phyloP scores from a whole-genome alignment of 2,888 invertebrate species.

The Lamellibrachia satsuma region DNA sequence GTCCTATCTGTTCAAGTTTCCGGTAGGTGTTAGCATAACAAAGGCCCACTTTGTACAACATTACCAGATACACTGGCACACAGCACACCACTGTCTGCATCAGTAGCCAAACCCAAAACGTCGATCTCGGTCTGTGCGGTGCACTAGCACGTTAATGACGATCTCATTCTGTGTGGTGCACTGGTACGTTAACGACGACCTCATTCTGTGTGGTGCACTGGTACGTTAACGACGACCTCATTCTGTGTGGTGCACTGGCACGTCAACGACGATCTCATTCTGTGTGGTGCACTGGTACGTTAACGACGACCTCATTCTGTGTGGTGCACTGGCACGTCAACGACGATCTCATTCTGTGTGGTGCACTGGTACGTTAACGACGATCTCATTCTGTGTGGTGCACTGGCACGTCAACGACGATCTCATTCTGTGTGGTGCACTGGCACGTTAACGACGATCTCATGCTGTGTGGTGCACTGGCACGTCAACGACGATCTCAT shows the following conservation, averaged over 20 bases:
- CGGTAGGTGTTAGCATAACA: too few species aligned
- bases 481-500: not conserved
- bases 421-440: not conserved
- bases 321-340: not conserved
- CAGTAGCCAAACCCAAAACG: not conserved
- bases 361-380: not conserved
- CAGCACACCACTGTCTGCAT: too few species aligned
- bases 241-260: not conserved
- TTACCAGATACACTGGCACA: too few species aligned
- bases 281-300: not conserved
- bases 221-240: not conserved
- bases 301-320: not conserved
- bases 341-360: not conserved
- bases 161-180: not conserved
- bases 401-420: not conserved
- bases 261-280: not conserved
- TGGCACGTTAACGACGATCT: not conserved
- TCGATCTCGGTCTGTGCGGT: not conserved
- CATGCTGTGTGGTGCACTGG: not conserved
- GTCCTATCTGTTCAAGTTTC: too few species aligned
- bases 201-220: not conserved
- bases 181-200: not conserved
- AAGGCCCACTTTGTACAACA: too few species aligned
- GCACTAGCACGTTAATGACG: not conserved
- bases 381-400: not conserved